phyloP scores from a whole-genome alignment of 2,888 invertebrate genomes.

The Megamerina dolium region DNA sequence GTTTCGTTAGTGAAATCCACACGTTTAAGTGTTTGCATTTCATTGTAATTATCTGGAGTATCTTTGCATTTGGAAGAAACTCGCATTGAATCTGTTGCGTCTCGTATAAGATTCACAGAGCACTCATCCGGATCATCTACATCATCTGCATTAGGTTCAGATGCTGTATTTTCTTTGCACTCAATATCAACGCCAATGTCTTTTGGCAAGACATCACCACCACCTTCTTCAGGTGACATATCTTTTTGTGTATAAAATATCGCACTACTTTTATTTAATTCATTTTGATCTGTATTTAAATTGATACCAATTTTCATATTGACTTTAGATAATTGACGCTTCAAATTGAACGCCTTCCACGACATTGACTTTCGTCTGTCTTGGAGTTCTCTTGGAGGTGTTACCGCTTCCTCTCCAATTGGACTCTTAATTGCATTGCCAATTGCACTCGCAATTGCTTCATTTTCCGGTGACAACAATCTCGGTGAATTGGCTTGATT shows the following conservation, averaged over 20 bases:
- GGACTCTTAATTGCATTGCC: constrained; percentile 18
- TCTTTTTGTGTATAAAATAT: constrained; percentile 39
- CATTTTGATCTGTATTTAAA: constrained; percentile 39
- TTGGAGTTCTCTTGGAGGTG: constrained; percentile 47
- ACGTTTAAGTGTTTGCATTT: constrained; percentile 25
- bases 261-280: constrained; percentile 50
- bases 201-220: constrained; percentile 22
- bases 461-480: constrained; percentile 51
- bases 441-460: constrained; percentile 28
- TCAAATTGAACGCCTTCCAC: constrained; percentile 75
- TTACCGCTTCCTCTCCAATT: constrained; percentile 20
- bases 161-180: constrained; percentile 22
- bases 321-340: constrained; percentile 74
- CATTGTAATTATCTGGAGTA: constrained; percentile 10
- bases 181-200: constrained; percentile 23
- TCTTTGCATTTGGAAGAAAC: constrained; percentile 4
- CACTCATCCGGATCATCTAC: constrained; percentile 8
- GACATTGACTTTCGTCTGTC: constrained; percentile 59
- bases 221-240: constrained; percentile 30
- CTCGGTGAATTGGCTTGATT: constrained; percentile 46
- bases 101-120: neutral
- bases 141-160: constrained; percentile 14
- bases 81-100: neutral
- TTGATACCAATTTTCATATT: constrained; percentile 51
- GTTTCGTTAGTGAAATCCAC: constrained; percentile 46